phyloP scores from a whole-genome alignment of 2,888 invertebrate genomes.

The Dryococelus australis region DNA sequence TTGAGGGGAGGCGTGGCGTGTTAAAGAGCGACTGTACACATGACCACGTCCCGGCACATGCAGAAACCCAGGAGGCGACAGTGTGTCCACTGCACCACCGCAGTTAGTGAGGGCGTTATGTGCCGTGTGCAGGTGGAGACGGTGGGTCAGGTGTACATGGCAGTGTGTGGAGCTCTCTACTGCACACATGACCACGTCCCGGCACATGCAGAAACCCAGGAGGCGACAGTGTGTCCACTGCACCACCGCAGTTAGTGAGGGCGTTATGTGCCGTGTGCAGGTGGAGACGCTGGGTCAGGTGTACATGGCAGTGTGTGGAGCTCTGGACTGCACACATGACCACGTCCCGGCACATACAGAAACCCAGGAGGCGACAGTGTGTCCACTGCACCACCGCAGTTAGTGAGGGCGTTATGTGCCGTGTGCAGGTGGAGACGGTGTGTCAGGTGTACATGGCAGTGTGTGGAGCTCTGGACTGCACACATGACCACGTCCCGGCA shows the following conservation, averaged over 20 bases:
- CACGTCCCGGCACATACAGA: too few relatives aligned
- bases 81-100: too few relatives aligned
- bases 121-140: conserved; percentile 96
- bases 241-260: too few relatives aligned
- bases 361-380: too few relatives aligned
- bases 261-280: conserved; percentile 58
- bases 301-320: conserved; percentile 92
- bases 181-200: conserved; percentile 73
- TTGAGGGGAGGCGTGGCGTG: too few relatives aligned
- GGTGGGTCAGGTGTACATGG: conserved; percentile 91
- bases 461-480: conserved; percentile 84
- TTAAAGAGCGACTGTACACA: too few relatives aligned
- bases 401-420: not conserved
- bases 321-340: conserved; percentile 74
- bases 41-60: too few relatives aligned
- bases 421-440: conserved; percentile 84
- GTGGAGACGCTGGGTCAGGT: conserved; percentile 93
- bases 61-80: too few relatives aligned
- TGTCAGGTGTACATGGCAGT: conserved; percentile 94
- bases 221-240: too few relatives aligned
- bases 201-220: too few relatives aligned
- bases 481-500: conserved; percentile 75
- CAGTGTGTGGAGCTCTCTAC: conserved; percentile 89
- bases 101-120: too few relatives aligned
- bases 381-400: too few relatives aligned